Evolutionary conservation across 2,797 vertebrate species (phyloP), one percentile per base, ranked within the genome.

Genomic region (Enteromius paludinosus): DNA sequence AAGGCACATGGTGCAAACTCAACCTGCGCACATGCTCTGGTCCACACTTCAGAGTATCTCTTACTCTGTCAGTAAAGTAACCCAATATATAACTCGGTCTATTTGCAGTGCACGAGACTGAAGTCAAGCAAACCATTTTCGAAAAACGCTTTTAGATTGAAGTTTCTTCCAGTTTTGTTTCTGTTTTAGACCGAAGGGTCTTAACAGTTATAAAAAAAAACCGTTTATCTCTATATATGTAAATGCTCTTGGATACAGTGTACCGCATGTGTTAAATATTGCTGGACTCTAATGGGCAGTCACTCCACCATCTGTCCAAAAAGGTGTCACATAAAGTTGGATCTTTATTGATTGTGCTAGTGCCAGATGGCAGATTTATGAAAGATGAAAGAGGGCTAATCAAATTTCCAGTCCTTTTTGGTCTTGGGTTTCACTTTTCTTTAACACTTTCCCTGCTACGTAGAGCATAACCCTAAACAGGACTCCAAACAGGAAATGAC

Each of bases 331-430:
- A 93, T 93, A 93, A 93, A 94, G 92, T 91, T 89, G 88, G 86
- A 84, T 92, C 91, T 90, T 93, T 93, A 92, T 92, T 94, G 94
- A 94, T 92, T 75, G 84, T 86, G 90, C 87, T 86, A 88, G 87
- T 89, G 91, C 93, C 94, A 95, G 93, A 94, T 94, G 93, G 90
- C 86, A 93, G 91, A 94, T 94, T 92, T 93, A 92, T 94, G 91
- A 90, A 90, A 94, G 93, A 94, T 94, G 91, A 95, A 94, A 95
- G 93, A 82, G 62, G 81, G 81, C 91, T 94, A 94, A 95, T 95
- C 93, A 93, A 90, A 95, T 95, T 95, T 94, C 92, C 93, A 94
- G 91, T 90, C 87, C 89, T 91, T 92, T 94, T 94, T 91, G 88
- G 85, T 90, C 89, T 94, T 90, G 89, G 91, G 92, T 93, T 93